phyloP scores from a whole-genome alignment of 2,888 invertebrate genomes.

The Dugesia japonica region DNA sequence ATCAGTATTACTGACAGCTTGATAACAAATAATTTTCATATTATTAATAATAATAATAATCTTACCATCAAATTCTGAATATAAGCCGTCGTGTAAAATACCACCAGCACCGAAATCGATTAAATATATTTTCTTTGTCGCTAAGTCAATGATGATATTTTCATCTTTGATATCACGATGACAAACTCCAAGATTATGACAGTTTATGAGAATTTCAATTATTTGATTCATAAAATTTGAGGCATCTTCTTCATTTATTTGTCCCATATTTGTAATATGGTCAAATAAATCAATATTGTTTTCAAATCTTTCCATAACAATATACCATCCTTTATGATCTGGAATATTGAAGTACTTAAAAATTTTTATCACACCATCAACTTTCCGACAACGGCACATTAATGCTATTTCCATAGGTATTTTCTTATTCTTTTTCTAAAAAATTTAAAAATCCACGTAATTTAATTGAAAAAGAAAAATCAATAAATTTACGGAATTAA shows the following conservation, averaged over 20 bases:
- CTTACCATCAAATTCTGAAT: constrained; percentile 56
- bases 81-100: constrained; percentile 51
- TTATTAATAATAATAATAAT: constrained; percentile 32
- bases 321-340: constrained; percentile 36
- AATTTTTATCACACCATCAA: not conserved
- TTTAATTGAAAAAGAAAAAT: not conserved
- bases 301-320: constrained; percentile 53
- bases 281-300: constrained; percentile 54
- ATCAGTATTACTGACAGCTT: no score
- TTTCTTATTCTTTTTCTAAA: not conserved
- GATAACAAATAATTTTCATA: no score
- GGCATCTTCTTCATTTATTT: constrained; percentile 50
- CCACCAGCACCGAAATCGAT: constrained; percentile 56
- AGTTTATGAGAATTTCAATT: constrained; percentile 50
- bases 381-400: not conserved
- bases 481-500: not conserved
- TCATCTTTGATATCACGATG: constrained; percentile 55
- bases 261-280: constrained; percentile 53
- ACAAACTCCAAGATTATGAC: constrained; percentile 51
- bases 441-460: not conserved
- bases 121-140: constrained; percentile 51
- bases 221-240: constrained; percentile 52
- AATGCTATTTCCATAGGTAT: not conserved
- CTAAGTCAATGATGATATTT: constrained; percentile 53
- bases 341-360: not conserved